phyloP scores from a whole-genome alignment of 2,797 vertebrate genomes.

The Siniperca undulata region DNA sequence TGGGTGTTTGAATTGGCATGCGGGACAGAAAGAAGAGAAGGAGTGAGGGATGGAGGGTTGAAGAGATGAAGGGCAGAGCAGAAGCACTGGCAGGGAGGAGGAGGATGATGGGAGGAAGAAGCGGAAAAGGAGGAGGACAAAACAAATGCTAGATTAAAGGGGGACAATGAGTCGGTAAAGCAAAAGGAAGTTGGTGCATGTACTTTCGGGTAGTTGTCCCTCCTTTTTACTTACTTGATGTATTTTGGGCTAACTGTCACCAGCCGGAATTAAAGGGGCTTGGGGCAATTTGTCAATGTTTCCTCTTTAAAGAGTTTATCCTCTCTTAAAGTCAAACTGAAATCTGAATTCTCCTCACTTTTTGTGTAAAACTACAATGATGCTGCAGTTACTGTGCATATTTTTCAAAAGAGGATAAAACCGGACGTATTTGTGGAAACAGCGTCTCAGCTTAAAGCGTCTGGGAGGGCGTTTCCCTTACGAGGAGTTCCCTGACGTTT shows the following conservation, averaged over 20 bases:
- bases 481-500: no score
- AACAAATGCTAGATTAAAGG: not conserved
- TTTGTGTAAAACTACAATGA: no score
- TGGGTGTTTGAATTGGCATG: conserved; percentile 68
- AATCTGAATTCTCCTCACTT: no score
- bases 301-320: no score
- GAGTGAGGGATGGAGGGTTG: conserved; percentile 16
- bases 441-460: no score
- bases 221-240: not conserved
- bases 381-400: no score
- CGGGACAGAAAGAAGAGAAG: not conserved
- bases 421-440: no score
- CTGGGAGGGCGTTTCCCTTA: no score
- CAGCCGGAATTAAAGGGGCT: no score
- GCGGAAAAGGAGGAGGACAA: not conserved
- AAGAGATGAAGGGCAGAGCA: not conserved
- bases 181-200: not conserved
- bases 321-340: no score
- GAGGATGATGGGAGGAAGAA: not conserved
- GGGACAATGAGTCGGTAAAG: not conserved
- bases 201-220: not conserved
- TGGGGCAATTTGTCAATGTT: no score
- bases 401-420: no score
- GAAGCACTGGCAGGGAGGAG: not conserved
- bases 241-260: not conserved